These are phyloP conservation scores for Tragulus kanchil DNA, from an alignment of 2,113 vertebrate species.

Conservation along the genomic window DNA sequence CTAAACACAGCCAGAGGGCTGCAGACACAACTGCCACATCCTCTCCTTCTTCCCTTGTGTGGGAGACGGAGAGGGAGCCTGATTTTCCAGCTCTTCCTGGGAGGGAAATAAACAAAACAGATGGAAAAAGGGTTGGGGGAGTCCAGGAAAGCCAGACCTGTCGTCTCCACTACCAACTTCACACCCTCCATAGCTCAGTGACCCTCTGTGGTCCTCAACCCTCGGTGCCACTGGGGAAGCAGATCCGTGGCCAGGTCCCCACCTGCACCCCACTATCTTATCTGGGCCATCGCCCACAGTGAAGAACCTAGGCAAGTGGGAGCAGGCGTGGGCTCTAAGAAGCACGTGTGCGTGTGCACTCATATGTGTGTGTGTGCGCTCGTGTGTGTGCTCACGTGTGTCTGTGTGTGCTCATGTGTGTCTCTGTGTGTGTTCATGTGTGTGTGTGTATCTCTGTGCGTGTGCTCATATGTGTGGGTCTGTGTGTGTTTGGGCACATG, in stretches of 20 bases:
- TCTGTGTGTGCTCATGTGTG: neutral
- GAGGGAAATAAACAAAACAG: constrained; percentile 5
- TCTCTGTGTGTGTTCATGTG: neutral
- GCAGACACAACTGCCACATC: constrained; percentile 17
- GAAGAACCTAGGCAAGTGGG: neutral
- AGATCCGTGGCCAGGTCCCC: neutral
- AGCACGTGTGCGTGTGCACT: neutral
- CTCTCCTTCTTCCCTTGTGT: neutral
- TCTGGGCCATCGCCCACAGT: neutral
- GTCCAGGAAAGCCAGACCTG: neutral
- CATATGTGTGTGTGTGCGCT: neutral
- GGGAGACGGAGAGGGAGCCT: neutral
- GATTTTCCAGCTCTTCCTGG: neutral
- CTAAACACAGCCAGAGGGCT: neutral
- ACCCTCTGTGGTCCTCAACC: neutral
- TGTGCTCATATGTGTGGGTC: neutral
- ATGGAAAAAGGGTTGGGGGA: neutral
- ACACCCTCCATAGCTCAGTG: neutral
- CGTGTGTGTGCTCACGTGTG: no score
- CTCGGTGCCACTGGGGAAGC: neutral
- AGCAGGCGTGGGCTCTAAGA: neutral
- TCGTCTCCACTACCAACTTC: neutral
- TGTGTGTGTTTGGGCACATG: neutral
- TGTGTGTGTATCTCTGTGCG: neutral
- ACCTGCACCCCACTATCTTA: rapidly evolving